A percentile compares a stretch with the other conserved stretches of the same genome.
phyloP scores from a whole-genome alignment of 2,113 vertebrate species.

The Neomonachus schauinslandi region DNA sequence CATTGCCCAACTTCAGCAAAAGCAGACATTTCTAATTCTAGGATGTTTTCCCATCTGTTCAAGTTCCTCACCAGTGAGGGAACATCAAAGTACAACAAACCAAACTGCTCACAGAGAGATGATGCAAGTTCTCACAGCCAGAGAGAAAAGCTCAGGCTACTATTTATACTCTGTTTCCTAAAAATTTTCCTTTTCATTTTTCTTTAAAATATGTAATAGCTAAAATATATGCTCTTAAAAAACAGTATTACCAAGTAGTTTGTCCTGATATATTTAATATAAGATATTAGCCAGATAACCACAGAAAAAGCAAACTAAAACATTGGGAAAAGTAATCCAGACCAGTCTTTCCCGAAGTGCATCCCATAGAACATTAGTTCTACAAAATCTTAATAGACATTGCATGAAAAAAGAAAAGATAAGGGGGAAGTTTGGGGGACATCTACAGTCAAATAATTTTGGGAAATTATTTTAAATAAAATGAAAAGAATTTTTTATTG shows the following conservation, averaged over 20 bases:
- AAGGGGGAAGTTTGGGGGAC: fast-evolving
- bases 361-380: not conserved
- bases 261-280: not conserved
- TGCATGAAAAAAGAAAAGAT: not conserved
- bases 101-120: not conserved
- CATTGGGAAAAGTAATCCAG: not conserved
- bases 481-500: not conserved
- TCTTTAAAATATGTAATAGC: not conserved
- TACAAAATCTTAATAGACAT: not conserved
- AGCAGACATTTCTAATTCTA: not conserved
- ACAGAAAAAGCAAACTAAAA: not conserved
- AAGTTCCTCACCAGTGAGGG: not conserved
- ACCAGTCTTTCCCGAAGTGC: not conserved
- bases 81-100: not conserved
- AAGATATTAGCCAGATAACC: not conserved
- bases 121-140: not conserved
- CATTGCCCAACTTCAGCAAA: not conserved
- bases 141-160: not conserved
- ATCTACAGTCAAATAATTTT: not conserved
- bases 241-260: not conserved
- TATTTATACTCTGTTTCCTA: not conserved
- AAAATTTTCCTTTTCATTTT: not conserved
- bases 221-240: slow-evolving; percentile 18
- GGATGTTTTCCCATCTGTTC: not conserved
- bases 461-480: not conserved